Base-by-base conservation (phyloP, 2,797 vertebrate genomes). In the Scomberomorus guttatus region DNA sequence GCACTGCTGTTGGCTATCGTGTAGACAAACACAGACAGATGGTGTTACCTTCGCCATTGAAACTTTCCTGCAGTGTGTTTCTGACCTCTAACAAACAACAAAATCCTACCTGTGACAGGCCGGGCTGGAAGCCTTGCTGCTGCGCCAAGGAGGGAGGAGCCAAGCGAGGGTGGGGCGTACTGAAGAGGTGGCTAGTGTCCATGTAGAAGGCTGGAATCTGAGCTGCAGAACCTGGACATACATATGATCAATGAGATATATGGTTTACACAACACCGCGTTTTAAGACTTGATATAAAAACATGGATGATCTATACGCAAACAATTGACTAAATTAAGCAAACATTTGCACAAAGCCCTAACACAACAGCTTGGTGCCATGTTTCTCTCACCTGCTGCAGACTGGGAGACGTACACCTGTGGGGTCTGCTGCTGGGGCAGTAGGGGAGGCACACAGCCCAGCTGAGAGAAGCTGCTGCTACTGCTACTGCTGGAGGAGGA, bases 151-250 rank as follows among this genome's bases (percentile, higher is more conserved):
- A 97, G 11, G 97, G 97, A 0, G 98, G 98, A 48, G 96, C 97
- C 89, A 99, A 81, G n/a, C 98, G 97, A 0, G 98, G 97, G 50
- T 99, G 98, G 0, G 99, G 98, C n/a, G 97, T 95, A 52, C 92
- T 97, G 94, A 99, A 99, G 1, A 99, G 92, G 72, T 99, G 98
- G 91, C 98, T 99, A 29, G 98, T 98, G 88, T 99, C 98, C 98
- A 99, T 98, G 75, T 99, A 99, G 93, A 99, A 99, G 0, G 98
- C 96, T 72, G 98, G 97, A 83, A 99, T 99, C 92, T 99, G 98
- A 93, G 97, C 98, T 96, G 95, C 64, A 96, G 94, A 94, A 86
- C 95, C 95, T 95, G 59, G 72, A 89, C 10, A 83, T 1, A 25
- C 11, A 58, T 13, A 17, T 12, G 5, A 9, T 9, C 11, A 39